Conservation (phyloP, 92 coral and sea anemone species). For the Zoanthus sociatus region DNA sequence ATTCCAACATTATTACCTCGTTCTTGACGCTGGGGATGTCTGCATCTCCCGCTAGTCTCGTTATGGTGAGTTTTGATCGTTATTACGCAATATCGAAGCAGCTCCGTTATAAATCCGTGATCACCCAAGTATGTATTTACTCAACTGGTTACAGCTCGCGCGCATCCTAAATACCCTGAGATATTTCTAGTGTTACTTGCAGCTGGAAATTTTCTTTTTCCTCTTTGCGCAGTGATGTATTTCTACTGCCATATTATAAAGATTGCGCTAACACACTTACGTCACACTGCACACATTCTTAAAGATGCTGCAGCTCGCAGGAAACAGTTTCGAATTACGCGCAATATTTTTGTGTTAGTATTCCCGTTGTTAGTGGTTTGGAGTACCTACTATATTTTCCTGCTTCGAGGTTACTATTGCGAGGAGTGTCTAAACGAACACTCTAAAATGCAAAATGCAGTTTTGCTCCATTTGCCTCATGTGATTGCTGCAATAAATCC, state of each 20-base stretch:
- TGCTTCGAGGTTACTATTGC: conserved; percentile 10
- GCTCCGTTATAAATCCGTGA: conserved; percentile 68
- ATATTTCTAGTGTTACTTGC: conserved; percentile 60
- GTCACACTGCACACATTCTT: conserved; percentile 65
- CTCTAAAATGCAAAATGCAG: background rate
- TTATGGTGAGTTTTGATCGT: conserved; percentile 65
- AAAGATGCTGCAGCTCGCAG: conserved; percentile 59
- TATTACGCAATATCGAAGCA: conserved; percentile 67
- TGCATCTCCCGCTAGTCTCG: conserved; percentile 78
- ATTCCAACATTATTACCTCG: conserved; percentile 6
- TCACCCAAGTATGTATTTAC: conserved; percentile 19
- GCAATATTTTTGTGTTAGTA: conserved; percentile 73
- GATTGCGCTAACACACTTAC: conserved; percentile 81
- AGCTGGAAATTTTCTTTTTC: conserved; percentile 65
- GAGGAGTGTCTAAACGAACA: background rate
- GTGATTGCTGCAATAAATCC: conserved; percentile 84
- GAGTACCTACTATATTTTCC: no score
- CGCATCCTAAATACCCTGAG: conserved; percentile 20
- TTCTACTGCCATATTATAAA: conserved; percentile 78
- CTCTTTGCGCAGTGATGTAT: conserved; percentile 67
- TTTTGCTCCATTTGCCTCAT: conserved; percentile 64
- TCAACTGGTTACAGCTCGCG: conserved; percentile 34
- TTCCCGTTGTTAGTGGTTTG: background rate
- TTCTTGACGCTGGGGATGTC: conserved; percentile 67
- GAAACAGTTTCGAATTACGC: conserved; percentile 79